A percentile compares a stretch with the other conserved stretches of the same genome.
phyloP scores from a whole-genome alignment of 2,113 vertebrate genomes.

The Rallus limicola region DNA sequence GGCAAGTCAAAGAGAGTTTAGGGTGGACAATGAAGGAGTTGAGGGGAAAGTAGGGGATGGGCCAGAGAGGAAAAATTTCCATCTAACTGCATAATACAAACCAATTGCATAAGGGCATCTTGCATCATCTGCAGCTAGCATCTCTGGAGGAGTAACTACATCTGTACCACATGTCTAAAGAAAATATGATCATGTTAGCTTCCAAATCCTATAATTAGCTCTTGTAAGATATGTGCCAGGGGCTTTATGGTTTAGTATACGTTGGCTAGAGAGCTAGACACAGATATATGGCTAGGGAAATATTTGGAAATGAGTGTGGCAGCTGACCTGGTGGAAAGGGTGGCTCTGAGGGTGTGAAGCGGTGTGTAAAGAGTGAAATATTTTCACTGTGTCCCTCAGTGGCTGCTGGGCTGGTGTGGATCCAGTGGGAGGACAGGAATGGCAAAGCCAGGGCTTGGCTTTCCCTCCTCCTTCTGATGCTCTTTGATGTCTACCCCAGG shows the following conservation, averaged over 20 bases:
- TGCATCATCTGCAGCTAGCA: slow-evolving; percentile 45
- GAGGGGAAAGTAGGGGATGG: background rate
- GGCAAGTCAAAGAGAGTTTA: background rate
- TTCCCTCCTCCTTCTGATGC: background rate
- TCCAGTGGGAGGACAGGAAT: background rate
- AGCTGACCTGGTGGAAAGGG: background rate
- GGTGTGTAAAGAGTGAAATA: background rate
- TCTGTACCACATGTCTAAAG: slow-evolving; percentile 47
- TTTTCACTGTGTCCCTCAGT: fast-evolving
- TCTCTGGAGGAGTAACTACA: slow-evolving; percentile 58
- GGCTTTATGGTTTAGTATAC: background rate
- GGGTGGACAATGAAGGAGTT: background rate
- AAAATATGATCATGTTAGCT: slow-evolving; percentile 51
- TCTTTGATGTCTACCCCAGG: background rate
- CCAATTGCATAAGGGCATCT: slow-evolving; percentile 48
- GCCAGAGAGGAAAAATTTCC: slow-evolving; percentile 15
- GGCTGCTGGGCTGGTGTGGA: background rate
- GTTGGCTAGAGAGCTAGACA: background rate
- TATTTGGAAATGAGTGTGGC: background rate
- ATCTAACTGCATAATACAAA: background rate
- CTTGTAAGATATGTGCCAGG: background rate
- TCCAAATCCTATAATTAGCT: slow-evolving; percentile 53
- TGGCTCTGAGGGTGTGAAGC: background rate
- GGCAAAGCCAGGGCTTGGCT: background rate
- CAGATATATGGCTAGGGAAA: background rate